phyloP scores from a whole-genome alignment of 2,797 vertebrate genomes.

The Enteromius unitaeniatus region DNA sequence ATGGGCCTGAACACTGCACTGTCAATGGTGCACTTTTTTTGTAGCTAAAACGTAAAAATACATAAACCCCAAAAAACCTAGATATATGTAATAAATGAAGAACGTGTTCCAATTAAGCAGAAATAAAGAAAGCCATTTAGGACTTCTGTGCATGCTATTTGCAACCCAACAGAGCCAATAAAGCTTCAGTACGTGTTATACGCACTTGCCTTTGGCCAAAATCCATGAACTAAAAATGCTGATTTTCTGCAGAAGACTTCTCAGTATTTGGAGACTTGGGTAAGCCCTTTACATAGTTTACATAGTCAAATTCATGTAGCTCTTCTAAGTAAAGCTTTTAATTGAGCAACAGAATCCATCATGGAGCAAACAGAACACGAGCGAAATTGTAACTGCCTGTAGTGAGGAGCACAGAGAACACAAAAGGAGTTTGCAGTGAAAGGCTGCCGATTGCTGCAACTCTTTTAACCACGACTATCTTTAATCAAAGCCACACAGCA shows the following conservation, averaged over 20 bases:
- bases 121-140: neutral
- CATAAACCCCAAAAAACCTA: neutral
- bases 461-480: slow-evolving; percentile 19
- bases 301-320: neutral
- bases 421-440: slow-evolving; percentile 9
- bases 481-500: slow-evolving; percentile 32
- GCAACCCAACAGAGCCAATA: neutral
- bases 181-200: neutral
- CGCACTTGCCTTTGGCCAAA: neutral
- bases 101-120: neutral
- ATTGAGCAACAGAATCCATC: neutral
- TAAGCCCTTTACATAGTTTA: neutral
- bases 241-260: neutral
- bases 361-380: neutral
- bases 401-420: neutral
- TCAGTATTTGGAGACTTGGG: neutral
- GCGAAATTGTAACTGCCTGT: neutral
- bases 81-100: neutral
- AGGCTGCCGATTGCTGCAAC: neutral
- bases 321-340: neutral
- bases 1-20: neutral
- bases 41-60: neutral
- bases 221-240: neutral
- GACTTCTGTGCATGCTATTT: neutral
- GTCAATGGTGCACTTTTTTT: neutral